Evolutionary conservation across 2,888 invertebrate genomes (phyloP).

Genomic region (Dilophus febrilis): DNA sequence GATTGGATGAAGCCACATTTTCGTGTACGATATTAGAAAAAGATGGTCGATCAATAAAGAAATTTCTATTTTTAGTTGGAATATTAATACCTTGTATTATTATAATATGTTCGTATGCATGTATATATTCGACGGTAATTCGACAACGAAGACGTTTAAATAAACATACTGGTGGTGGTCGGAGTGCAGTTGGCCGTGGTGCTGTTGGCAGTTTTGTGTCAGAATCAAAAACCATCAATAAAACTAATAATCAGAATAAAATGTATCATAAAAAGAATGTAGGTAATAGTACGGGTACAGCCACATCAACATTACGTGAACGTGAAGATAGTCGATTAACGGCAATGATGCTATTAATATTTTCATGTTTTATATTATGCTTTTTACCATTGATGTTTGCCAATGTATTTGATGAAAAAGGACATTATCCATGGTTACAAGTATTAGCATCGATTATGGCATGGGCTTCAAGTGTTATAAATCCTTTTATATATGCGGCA

Average conservation of each 20-base stretch:
- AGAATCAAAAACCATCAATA: neutral
- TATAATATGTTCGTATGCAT: slow-evolving; percentile 69
- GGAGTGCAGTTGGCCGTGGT: neutral
- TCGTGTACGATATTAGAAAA: slow-evolving; percentile 76
- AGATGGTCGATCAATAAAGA: slow-evolving; percentile 65
- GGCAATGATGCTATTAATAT: slow-evolving; percentile 72
- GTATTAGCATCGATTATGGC: slow-evolving; percentile 71
- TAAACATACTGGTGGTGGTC: neutral
- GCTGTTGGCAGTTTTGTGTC: neutral
- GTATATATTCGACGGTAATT: slow-evolving; percentile 67
- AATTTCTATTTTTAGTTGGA: slow-evolving; percentile 64
- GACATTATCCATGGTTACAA: slow-evolving; percentile 55
- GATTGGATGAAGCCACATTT: slow-evolving; percentile 61
- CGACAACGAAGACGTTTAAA: slow-evolving; percentile 50
- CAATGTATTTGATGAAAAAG: slow-evolving; percentile 71
- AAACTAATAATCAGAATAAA: neutral
- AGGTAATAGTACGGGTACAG: too few relatives aligned
- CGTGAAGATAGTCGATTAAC: slow-evolving; percentile 67
- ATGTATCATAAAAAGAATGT: too few relatives aligned
- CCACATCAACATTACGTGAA: slow-evolving; percentile 18
- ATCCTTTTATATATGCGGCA: slow-evolving; percentile 79
- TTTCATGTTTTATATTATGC: slow-evolving; percentile 68
- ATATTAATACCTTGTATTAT: slow-evolving; percentile 71
- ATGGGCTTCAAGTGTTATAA: slow-evolving; percentile 80
- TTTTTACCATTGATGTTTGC: slow-evolving; percentile 78